Evolutionary conservation across 2,113 vertebrate species (phyloP).

Genomic region (Myiopsitta monachus): DNA sequence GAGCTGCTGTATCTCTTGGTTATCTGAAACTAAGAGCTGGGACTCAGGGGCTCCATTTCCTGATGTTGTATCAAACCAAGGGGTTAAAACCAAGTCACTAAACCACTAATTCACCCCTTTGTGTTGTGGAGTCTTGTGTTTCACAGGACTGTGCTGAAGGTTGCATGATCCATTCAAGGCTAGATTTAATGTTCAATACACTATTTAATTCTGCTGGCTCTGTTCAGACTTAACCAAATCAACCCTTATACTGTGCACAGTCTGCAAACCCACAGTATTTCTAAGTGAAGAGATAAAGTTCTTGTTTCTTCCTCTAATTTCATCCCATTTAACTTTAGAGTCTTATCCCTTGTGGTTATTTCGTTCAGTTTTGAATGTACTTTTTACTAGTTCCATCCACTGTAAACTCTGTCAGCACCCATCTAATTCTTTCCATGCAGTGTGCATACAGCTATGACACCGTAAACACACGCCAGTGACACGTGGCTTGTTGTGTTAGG

Average conservation of each 20-base stretch:
- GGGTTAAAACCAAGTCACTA: neutral
- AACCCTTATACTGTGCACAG: neutral
- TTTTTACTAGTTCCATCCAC: neutral
- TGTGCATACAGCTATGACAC: accelerated
- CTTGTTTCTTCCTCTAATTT: neutral
- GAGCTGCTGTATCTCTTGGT: neutral
- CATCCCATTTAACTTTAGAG: neutral
- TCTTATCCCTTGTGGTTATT: neutral
- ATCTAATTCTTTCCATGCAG: too few species aligned
- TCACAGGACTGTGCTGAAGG: neutral
- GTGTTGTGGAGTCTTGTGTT: neutral
- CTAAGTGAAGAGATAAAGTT: neutral
- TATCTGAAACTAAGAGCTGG: neutral
- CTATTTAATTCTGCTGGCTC: neutral
- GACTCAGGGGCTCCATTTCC: neutral
- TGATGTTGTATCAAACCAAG: neutral
- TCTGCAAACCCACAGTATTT: neutral
- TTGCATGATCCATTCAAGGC: accelerated
- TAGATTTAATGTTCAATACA: neutral
- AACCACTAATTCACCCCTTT: neutral
- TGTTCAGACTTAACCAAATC: neutral
- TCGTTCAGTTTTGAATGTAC: neutral
- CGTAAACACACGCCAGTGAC: neutral
- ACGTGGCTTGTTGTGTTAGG: neutral
- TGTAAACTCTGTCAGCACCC: neutral